phyloP scores from a whole-genome alignment of 1,140 invertebrate species.

The Drosophila persimilis region DNA sequence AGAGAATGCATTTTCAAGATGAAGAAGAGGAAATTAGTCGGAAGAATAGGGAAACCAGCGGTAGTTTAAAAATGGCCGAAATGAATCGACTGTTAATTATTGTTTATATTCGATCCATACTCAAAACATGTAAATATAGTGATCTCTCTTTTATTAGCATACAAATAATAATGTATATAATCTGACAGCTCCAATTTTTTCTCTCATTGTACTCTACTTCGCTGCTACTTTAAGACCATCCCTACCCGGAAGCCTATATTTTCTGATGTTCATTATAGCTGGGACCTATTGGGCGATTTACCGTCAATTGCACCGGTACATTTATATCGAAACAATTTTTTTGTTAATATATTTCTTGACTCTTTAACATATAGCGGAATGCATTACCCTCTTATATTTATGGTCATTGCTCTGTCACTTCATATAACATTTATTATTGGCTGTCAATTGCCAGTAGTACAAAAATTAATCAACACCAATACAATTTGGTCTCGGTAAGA shows the following conservation, averaged over 20 bases:
- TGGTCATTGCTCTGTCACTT: conserved; percentile 31
- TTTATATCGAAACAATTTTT: neutral
- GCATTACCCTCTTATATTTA: conserved; percentile 27
- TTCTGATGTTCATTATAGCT: conserved; percentile 91
- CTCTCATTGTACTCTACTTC: conserved; percentile 88
- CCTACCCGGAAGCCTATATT: conserved; percentile 92
- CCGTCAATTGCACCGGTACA: conserved; percentile 85
- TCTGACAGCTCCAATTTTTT: conserved; percentile 87
- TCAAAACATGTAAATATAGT: conserved; percentile 50
- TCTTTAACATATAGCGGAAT: conserved; percentile 18
- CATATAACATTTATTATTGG: conserved; percentile 40
- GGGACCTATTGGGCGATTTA: conserved; percentile 95
- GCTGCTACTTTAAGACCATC: conserved; percentile 91
- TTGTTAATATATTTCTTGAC: neutral
- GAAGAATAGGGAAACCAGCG: conserved; percentile 70
- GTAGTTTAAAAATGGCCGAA: conserved; percentile 37
- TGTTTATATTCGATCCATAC: conserved; percentile 46
- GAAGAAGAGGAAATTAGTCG: conserved; percentile 69
- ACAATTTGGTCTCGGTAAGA: conserved; percentile 87
- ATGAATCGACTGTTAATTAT: conserved; percentile 54
- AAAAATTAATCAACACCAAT: conserved; percentile 86
- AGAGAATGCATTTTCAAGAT: conserved; percentile 18
- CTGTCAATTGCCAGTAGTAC: conserved; percentile 82
- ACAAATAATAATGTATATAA: neutral
- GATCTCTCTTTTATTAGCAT: neutral